Evolutionary conservation across 2,113 vertebrate species (phyloP).

Genomic region (Rhombomys opimus): DNA sequence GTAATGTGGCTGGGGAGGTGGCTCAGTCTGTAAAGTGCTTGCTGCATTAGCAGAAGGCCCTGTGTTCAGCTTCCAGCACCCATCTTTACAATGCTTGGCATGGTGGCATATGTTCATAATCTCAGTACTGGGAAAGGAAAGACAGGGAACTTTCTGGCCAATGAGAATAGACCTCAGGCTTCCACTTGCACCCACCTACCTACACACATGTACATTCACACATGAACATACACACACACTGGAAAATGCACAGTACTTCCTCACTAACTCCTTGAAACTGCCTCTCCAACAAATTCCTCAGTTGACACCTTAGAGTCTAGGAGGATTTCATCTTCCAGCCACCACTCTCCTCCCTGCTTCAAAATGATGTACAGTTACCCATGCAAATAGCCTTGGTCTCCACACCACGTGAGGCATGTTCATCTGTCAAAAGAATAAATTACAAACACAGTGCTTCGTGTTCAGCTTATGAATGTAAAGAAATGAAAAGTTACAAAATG

Average conservation of each 20-base stretch:
- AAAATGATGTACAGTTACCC: background rate
- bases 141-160: background rate
- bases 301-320: background rate
- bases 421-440: conserved; percentile 45
- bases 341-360: background rate
- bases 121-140: background rate
- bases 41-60: background rate
- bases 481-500: conserved; percentile 50
- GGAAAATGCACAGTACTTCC: background rate
- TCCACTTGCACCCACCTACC: background rate
- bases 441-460: background rate
- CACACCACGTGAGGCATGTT: background rate
- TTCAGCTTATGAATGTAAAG: background rate
- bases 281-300: background rate
- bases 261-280: background rate
- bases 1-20: background rate
- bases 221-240: background rate
- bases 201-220: background rate
- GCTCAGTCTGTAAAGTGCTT: background rate
- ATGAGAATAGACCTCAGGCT: background rate
- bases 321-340: conserved; percentile 32
- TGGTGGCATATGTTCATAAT: background rate
- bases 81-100: background rate
- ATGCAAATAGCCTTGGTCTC: conserved; percentile 2
- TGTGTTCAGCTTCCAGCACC: background rate